Evolutionary conservation across 2,797 vertebrate genomes (phyloP), one percentile per base, ranked within the genome.

Genomic region (Falco peregrinus): DNA sequence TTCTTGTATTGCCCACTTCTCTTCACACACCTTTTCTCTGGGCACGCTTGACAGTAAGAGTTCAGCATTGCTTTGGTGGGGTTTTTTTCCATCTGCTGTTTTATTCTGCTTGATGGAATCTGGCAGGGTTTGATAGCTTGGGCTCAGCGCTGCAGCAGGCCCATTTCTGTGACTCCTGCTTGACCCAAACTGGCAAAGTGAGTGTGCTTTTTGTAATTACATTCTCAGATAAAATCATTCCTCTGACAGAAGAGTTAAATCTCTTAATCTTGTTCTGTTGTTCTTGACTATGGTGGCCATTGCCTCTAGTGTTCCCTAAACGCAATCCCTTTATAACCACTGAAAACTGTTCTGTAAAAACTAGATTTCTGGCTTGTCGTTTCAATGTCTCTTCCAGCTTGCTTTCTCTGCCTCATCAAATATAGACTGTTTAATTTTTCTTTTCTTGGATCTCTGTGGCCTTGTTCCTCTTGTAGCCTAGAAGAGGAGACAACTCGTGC

Each of bases 181-280:
- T 92, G 73, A 84, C 59, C 41, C 70, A 76, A 53, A 84, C 41
- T 57, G 37, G 31, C 53, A 60, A 77, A 91, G 24, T 20, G 33
- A 64, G 29, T 43, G 54, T 82, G 76, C 64, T 78, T 91, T 87
- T 60, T 81, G 35, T 77, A 81, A 65, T 75, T 81, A 57, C 10
- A 10, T 81, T 78, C 76, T 57, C 29, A 73, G 89, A 84, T 84
- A 87, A 84, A 87, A 90, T 84, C 57, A 43, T 11, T 94, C 20
- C 33, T 76, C 33, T 89, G 81, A 87, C 67, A 75, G 51, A 80
- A 68, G 65, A 95, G 79, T 87, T 63, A 84, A 84, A 65, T 92
- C 57, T 89, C 57, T 90, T 74, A 71, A 64, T 80, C 67, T 90
- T 92, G 41, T 74, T 81, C 45, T 87, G 47, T 77, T 16, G 2